A percentile compares a stretch with the other conserved stretches of the same genome.
Conservation (phyloP, 1,140 invertebrate genomes). For the Colletes latitarsis region DNA sequence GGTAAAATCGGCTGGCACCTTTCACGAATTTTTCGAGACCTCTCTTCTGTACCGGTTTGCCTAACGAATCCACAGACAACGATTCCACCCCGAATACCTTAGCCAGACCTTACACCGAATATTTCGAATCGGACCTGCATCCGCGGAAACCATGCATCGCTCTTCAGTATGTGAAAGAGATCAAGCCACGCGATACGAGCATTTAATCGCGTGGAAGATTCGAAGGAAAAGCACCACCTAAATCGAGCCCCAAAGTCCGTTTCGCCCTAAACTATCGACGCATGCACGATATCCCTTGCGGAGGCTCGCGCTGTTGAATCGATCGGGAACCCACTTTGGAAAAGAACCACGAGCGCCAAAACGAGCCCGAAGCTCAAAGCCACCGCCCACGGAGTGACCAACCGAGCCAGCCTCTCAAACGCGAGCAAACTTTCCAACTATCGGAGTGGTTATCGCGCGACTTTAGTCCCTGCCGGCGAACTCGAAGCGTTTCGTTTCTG, state of each 20-base stretch:
- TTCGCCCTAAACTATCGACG: neutral
- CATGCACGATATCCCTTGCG: neutral
- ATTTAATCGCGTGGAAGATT: constrained; percentile 30
- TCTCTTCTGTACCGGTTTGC: too few species aligned
- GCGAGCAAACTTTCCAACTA: too few species aligned
- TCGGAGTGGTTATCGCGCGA: constrained; percentile 8
- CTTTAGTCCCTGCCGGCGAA: too few species aligned
- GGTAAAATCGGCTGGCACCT: neutral
- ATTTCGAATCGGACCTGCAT: too few species aligned
- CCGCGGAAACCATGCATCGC: too few species aligned
- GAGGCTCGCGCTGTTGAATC: neutral
- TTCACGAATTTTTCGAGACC: neutral
- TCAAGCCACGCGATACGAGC: constrained; percentile 3
- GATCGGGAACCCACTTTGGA: neutral
- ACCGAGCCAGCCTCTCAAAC: too few species aligned
- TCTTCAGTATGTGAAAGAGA: too few species aligned
- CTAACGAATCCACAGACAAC: too few species aligned
- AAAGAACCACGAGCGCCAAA: neutral
- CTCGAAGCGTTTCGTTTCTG: too few species aligned
- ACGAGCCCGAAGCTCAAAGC: neutral
- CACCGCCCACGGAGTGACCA: constrained; percentile 6
- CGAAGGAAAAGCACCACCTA: neutral
- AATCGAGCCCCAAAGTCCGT: neutral
- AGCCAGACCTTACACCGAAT: too few species aligned
- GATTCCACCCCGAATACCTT: too few species aligned